Percentiles rank a stretch among this genome's conserved stretches.
These are phyloP conservation scores for Mastomys coucha DNA, from an alignment of 2,113 vertebrate species.

Conservation along the genomic window DNA sequence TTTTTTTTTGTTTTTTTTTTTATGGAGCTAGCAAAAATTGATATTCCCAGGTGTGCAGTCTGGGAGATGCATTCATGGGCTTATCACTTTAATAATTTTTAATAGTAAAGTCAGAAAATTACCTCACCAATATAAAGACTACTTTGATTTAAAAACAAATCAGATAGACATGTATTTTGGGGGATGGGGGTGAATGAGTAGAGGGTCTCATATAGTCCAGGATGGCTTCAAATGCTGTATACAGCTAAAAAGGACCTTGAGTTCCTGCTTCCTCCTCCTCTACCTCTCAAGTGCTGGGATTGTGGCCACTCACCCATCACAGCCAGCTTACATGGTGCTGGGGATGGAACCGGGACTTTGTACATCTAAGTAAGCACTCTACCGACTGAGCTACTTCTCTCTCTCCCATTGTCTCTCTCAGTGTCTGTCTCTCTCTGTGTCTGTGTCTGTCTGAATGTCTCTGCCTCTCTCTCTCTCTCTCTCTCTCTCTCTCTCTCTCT, in stretches of 20 bases:
- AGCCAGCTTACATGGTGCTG: neutral
- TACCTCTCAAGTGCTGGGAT: too few species aligned
- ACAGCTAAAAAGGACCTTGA: neutral
- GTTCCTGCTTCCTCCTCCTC: neutral
- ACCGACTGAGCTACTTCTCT: neutral
- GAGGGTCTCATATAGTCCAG: neutral
- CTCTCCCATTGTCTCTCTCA: too few species aligned
- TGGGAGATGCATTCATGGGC: neutral
- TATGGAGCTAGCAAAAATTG: accelerated
- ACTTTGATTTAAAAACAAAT: neutral
- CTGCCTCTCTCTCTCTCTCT: too few species aligned
- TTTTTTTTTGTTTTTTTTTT: too few species aligned
- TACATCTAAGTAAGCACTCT: neutral
- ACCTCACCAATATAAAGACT: neutral
- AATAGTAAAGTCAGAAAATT: neutral
- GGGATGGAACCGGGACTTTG: neutral
- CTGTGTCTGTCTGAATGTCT: too few species aligned
- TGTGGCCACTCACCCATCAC: too few species aligned
- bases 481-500: too few species aligned
- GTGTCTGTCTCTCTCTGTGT: too few species aligned
- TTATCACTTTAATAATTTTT: neutral
- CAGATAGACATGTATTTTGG: neutral
- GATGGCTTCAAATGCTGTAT: too few species aligned
- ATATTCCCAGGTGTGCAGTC: neutral
- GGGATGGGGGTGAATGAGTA: neutral